Percentiles rank a stretch among this genome's conserved stretches.
phyloP scores from a whole-genome alignment of 2,797 vertebrate species.

The Parambassis ranga region DNA sequence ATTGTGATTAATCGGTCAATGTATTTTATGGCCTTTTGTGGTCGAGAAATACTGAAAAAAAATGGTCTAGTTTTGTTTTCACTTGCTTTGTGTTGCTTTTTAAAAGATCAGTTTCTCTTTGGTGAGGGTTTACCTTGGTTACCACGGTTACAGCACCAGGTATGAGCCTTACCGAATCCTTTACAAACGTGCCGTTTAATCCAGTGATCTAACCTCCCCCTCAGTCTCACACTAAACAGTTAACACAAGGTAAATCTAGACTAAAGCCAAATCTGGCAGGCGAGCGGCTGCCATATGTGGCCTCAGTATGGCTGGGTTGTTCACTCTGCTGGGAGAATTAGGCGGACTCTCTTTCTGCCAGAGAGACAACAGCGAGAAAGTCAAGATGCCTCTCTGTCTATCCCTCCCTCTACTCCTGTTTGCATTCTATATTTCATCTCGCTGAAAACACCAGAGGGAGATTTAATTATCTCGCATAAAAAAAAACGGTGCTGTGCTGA shows the following conservation, averaged over 20 bases:
- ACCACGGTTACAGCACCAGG: no score
- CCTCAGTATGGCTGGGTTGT: conserved; percentile 56
- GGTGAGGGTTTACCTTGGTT: no score
- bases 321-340: conserved; percentile 69
- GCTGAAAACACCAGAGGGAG: conserved; percentile 24
- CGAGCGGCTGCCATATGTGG: conserved; percentile 65
- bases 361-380: conserved; percentile 57
- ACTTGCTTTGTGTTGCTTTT: no score
- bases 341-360: conserved; percentile 56
- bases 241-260: conserved; percentile 22
- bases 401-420: conserved; percentile 3
- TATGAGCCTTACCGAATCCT: no score
- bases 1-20: no score
- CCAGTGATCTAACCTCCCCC: no score
- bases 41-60: no score
- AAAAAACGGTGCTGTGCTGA: background rate
- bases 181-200: no score
- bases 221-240: no score
- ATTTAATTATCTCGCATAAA: conserved; percentile 39
- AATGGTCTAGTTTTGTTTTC: no score
- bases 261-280: conserved; percentile 59
- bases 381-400: conserved; percentile 11
- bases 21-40: no score
- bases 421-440: conserved; percentile 36
- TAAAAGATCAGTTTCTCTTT: no score